Base-by-base conservation (phyloP, 2,888 invertebrate genomes). In the Xylocampa areola region DNA sequence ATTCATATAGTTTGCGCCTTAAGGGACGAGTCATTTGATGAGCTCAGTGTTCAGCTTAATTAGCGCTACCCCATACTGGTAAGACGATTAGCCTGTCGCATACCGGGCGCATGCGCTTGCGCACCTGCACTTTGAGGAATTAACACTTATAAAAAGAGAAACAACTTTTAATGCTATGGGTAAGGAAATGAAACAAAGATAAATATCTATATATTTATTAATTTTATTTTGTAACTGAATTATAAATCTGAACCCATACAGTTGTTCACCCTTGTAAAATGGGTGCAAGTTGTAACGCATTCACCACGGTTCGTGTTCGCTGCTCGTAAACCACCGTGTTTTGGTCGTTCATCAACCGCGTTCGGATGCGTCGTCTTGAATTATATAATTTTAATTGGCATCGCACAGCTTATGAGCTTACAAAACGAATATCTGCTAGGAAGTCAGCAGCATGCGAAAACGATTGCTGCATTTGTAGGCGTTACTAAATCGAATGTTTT, bases 361-460 rank as follows among this genome's bases (percentile, higher is more conserved):
- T 75, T 73, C 70, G 54, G 68, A 73, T 50, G 69, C 64, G 62
- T 75, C 67, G 71, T 58, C 66, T 74, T 57, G 73, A 78, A 79
- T 89, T 88, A 83, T 85, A 83, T 86, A 85, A 87, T 80, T 77
- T 77, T 89, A 88, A 88, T 88, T 88, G 86, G 79, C 65, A 78
- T 76, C 72, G 67, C 60, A 61, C 63, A 68, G 65, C 73, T 76
- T 76, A 55, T 36, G 48, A 49, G 30, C 52, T 14, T 32, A 36
- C 47, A 51, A 30, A 69, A 57, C 48, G 33, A 55, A 47, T 60
- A 29, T 48, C 53, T 41, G 33, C 71, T 69, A 65, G 70, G 77
- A 74, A 73, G 80, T 55, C 71, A 73, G 44, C 77, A 48, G 70
- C 67, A 66, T 73, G 73, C 68, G 63, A 75, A 72, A 71, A 76